phyloP scores from a whole-genome alignment of 2,888 invertebrate species.

The Druceiella hillmani region DNA sequence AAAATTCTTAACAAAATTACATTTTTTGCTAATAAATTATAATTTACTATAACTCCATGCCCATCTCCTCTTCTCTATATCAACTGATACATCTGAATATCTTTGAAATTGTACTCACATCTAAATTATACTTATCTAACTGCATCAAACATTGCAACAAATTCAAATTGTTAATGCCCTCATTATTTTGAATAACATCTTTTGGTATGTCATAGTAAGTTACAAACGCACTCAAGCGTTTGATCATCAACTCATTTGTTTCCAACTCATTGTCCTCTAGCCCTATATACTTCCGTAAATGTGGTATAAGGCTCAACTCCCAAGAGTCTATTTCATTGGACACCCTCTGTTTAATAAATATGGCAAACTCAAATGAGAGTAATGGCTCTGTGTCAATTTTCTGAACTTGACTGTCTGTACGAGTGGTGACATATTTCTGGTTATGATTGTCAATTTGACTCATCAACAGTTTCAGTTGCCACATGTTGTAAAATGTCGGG shows the following conservation, averaged over 20 bases:
- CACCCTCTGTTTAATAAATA: conserved; percentile 57
- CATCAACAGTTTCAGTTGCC: conserved; percentile 70
- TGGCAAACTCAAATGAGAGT: conserved; percentile 55
- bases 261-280: conserved; percentile 33
- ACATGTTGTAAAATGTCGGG: conserved; percentile 56
- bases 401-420: conserved; percentile 37
- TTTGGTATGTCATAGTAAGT: conserved; percentile 55
- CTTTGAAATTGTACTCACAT: conserved; percentile 27
- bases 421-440: conserved; percentile 29
- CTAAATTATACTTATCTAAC: conserved; percentile 25
- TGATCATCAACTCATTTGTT: conserved; percentile 34
- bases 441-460: conserved; percentile 48
- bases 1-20: no score
- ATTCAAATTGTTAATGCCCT: conserved; percentile 29
- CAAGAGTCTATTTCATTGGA: conserved; percentile 49
- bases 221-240: conserved; percentile 49
- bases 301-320: conserved; percentile 43
- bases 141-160: conserved; percentile 29
- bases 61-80: no score
- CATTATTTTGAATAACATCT: conserved; percentile 30
- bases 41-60: no score
- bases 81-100: conserved; percentile 13
- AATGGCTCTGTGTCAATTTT: conserved; percentile 35
- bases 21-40: no score
- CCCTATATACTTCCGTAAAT: conserved; percentile 48